Conservation (phyloP, 2,113 vertebrate genomes). For the Pygathrix nemaeus region DNA sequence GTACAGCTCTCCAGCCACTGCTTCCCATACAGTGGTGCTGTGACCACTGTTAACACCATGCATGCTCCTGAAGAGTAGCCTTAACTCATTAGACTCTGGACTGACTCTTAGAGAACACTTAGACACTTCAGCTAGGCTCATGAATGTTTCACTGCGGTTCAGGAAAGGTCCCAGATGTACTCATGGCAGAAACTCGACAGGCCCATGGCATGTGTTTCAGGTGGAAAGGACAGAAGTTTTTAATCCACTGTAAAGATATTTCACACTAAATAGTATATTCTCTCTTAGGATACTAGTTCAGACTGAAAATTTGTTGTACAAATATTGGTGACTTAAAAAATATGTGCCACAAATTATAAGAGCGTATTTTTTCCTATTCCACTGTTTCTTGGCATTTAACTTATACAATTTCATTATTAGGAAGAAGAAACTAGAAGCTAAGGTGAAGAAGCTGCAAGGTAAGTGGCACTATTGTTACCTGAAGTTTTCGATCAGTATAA, state of each 20-base stretch:
- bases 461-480: neutral
- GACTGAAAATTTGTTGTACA: neutral
- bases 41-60: neutral
- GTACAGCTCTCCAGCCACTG: neutral
- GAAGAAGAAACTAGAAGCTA: conserved; percentile 91
- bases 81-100: fast-evolving
- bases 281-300: neutral
- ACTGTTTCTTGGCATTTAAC: neutral
- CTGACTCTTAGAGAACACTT: no score
- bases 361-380: neutral
- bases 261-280: fast-evolving
- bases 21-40: fast-evolving
- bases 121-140: fast-evolving
- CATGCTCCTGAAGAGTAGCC: neutral
- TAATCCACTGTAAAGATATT: neutral
- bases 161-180: neutral
- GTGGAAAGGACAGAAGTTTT: neutral
- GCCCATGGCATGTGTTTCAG: neutral
- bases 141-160: neutral
- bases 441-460: conserved; percentile 93
- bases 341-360: neutral
- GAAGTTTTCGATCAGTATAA: no score
- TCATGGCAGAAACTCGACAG: neutral
- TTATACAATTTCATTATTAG: conserved; percentile 80
- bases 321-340: neutral